phyloP scores from a whole-genome alignment of 2,797 vertebrate genomes.

The Valencia hispanica region DNA sequence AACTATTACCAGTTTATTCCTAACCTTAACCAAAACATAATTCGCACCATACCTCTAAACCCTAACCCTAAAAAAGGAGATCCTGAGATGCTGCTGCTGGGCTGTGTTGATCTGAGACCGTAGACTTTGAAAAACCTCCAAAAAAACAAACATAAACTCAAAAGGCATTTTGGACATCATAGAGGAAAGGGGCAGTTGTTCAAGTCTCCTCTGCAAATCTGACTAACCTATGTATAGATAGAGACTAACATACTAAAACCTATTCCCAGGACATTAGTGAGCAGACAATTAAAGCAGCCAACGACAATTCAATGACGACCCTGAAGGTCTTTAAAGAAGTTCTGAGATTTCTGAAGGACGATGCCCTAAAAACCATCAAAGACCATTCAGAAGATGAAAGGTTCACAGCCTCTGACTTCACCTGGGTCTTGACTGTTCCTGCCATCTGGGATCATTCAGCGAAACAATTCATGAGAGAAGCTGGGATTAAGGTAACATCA shows the following conservation, averaged over 20 bases:
- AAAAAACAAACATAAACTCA: too few species aligned
- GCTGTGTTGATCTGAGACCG: too few species aligned
- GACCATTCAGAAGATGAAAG: accelerated
- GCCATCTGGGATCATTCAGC: neutral
- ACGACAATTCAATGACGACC: accelerated
- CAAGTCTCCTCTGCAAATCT: too few species aligned
- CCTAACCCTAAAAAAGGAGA: too few species aligned
- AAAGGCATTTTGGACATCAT: too few species aligned
- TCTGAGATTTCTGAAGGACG: neutral
- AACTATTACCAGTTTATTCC: too few species aligned
- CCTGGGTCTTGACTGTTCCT: conserved; percentile 23
- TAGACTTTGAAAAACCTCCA: too few species aligned
- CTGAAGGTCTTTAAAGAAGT: neutral
- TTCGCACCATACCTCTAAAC: too few species aligned
- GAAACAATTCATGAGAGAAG: conserved; percentile 25
- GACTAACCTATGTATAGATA: neutral
- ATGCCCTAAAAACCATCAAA: neutral
- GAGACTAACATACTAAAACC: neutral
- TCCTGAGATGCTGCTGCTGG: too few species aligned
- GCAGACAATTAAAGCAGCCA: accelerated
- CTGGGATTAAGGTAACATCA: neutral
- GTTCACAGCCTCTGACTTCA: neutral
- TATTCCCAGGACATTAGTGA: neutral
- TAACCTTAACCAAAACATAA: too few species aligned
- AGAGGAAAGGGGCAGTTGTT: too few species aligned